Evolutionary conservation across 2,113 vertebrate species (phyloP).

Genomic region (Oncorhynchus mykiss): DNA sequence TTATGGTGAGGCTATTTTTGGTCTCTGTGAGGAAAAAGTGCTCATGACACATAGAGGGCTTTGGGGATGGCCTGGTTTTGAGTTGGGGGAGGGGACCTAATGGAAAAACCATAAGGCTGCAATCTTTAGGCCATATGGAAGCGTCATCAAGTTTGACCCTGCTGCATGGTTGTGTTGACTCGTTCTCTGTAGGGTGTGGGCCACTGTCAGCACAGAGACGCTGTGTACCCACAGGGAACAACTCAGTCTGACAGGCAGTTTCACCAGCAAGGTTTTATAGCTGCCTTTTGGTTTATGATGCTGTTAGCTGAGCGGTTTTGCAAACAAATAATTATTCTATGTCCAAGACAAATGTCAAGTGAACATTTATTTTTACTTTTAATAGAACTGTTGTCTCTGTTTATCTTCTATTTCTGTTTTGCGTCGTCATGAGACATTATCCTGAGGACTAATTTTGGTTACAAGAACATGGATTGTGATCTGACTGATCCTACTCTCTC

Average conservation of each 20-base stretch:
- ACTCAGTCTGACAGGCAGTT: too few relatives aligned
- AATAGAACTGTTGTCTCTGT: background rate
- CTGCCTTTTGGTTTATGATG: too few relatives aligned
- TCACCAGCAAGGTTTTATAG: too few relatives aligned
- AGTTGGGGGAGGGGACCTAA: slow-evolving; percentile 13
- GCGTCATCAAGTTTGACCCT: slow-evolving; percentile 17
- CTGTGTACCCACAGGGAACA: too few relatives aligned
- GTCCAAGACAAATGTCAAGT: too few relatives aligned
- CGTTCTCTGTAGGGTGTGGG: too few relatives aligned
- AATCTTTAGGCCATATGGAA: background rate
- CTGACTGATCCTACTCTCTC: slow-evolving; percentile 10
- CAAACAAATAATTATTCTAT: too few relatives aligned
- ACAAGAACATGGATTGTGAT: slow-evolving; percentile 2
- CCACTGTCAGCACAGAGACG: too few relatives aligned
- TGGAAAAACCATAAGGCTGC: slow-evolving; percentile 28
- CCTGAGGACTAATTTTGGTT: background rate
- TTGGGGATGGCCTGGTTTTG: background rate
- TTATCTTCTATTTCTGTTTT: background rate
- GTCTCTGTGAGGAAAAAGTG: slow-evolving; percentile 38
- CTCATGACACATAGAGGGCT: slow-evolving; percentile 6
- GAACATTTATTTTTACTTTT: background rate
- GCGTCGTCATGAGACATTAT: background rate
- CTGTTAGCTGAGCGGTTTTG: too few relatives aligned
- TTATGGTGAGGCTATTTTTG: slow-evolving; percentile 40
- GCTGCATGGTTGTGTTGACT: too few relatives aligned